Percentiles rank a stretch among this genome's conserved stretches.
phyloP scores from a whole-genome alignment of 35 echinoderm and acorn worm genomes.

The Lytechinus pictus region DNA sequence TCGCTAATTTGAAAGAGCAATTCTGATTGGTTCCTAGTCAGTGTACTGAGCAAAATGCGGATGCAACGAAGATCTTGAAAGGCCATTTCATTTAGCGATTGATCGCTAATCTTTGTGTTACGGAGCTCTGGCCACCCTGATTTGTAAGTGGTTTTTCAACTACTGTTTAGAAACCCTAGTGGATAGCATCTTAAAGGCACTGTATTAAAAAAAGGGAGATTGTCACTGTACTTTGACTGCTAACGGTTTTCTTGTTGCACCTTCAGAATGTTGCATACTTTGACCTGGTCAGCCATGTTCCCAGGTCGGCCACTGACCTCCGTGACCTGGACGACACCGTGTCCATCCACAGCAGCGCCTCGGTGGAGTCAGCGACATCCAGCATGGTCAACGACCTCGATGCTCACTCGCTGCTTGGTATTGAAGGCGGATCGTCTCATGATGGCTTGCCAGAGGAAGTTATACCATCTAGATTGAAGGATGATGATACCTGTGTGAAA shows the following conservation, averaged over 20 bases:
- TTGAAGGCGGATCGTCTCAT: neutral
- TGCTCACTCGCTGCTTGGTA: neutral
- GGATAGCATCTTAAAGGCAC: no score
- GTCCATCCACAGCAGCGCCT: constrained; percentile 63
- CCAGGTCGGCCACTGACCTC: constrained; percentile 72
- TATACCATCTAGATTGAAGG: neutral
- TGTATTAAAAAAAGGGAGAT: no score
- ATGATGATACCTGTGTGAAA: neutral
- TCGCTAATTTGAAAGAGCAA: no score
- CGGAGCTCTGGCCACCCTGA: no score
- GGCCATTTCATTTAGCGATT: no score
- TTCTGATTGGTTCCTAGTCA: no score
- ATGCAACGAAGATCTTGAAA: no score
- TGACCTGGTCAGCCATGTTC: constrained; percentile 94
- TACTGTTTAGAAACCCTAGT: no score
- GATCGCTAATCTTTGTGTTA: no score
- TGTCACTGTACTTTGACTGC: neutral
- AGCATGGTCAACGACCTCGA: constrained; percentile 13
- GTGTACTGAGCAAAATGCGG: no score
- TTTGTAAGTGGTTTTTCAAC: no score
- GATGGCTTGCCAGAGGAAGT: neutral
- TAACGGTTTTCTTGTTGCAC: neutral
- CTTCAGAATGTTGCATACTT: constrained; percentile 91
- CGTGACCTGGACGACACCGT: constrained; percentile 60
- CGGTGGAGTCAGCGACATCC: constrained; percentile 10